Evolutionary conservation across 2,113 vertebrate species (phyloP).

Genomic region (Clarias batrachus): DNA sequence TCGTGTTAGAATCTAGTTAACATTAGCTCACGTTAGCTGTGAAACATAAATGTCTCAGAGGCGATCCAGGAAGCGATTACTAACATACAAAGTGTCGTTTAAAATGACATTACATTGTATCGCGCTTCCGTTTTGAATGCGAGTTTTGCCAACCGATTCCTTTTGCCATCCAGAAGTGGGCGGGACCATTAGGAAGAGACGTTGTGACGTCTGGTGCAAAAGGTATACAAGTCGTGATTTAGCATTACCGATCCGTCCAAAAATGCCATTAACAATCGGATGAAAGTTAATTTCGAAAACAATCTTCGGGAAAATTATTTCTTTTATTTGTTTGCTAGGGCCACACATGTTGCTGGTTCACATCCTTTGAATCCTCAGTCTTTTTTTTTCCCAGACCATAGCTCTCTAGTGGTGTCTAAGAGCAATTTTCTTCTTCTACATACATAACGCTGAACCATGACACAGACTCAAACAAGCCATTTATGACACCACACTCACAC

Average conservation of each 20-base stretch:
- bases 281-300: constrained; percentile 65
- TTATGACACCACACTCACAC: neutral
- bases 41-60: no score
- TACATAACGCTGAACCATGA: constrained; percentile 46
- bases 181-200: no score
- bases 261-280: constrained; percentile 58
- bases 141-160: no score
- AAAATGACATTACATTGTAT: no score
- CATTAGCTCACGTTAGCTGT: no score
- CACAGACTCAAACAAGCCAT: constrained; percentile 39
- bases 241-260: neutral
- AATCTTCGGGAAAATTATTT: neutral
- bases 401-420: constrained; percentile 16
- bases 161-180: no score
- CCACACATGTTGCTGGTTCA: constrained; percentile 57
- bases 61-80: no score
- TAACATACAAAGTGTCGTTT: no score
- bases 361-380: constrained; percentile 65
- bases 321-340: constrained; percentile 66
- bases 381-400: neutral
- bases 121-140: no score
- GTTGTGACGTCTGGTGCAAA: no score
- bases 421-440: constrained; percentile 50
- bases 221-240: constrained; percentile 54
- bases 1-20: no score